phyloP scores from a whole-genome alignment of 2,797 vertebrate genomes.

The Knipowitschia caucasica region DNA sequence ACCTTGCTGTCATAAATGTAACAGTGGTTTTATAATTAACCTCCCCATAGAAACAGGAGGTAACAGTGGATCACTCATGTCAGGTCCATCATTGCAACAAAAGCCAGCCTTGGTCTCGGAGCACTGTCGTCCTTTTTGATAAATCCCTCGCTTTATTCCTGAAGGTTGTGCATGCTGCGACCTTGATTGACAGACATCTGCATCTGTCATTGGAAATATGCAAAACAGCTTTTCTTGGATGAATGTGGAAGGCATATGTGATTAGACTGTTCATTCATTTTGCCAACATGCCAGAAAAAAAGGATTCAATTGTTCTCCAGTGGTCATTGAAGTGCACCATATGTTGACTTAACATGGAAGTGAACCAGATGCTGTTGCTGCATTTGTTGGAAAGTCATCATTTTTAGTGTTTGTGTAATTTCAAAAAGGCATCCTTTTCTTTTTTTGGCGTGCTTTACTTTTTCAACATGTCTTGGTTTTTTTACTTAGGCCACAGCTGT shows the following conservation, averaged over 20 bases:
- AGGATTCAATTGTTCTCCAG: neutral
- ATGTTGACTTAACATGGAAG: neutral
- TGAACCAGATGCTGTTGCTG: neutral
- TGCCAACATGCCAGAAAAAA: neutral
- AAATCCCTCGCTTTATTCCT: neutral
- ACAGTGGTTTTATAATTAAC: neutral
- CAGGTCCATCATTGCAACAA: neutral
- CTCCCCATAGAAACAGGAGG: neutral
- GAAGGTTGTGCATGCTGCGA: neutral
- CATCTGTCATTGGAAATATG: conserved; percentile 1
- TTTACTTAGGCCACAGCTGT: no score
- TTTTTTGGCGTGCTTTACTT: no score
- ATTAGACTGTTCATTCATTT: neutral
- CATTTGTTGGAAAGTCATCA: neutral
- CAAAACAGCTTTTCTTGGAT: neutral
- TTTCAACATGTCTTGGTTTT: no score
- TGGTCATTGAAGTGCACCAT: neutral
- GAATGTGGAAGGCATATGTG: neutral
- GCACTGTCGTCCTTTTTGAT: neutral
- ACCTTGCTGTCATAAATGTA: neutral
- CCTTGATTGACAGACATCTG: conserved; percentile 10
- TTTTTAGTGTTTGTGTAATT: no score
- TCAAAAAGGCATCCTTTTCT: no score
- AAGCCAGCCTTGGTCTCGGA: conserved; percentile 5
- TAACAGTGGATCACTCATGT: neutral